Evolutionary conservation across 2,113 vertebrate species (phyloP).

Genomic region (Gallinago undulata): DNA sequence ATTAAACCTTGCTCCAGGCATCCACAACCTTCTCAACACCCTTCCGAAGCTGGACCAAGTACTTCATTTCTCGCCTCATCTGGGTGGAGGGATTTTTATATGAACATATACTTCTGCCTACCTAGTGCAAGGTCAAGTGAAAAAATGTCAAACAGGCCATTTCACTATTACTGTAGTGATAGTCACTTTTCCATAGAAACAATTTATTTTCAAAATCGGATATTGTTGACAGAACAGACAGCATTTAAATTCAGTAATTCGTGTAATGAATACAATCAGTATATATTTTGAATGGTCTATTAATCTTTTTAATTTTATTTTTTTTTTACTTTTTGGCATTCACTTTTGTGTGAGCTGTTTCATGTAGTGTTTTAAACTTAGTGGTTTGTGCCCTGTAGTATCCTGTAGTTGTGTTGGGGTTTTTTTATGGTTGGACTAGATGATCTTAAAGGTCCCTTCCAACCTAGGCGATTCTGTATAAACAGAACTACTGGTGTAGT

Average conservation of each 20-base stretch:
- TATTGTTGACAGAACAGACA: neutral
- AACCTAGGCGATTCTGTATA: neutral
- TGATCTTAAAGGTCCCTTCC: no score
- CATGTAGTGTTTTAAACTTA: neutral
- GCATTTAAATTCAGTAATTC: neutral
- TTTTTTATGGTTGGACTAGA: no score
- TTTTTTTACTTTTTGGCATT: neutral
- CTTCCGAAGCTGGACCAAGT: neutral
- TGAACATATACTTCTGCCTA: neutral
- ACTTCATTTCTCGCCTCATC: neutral
- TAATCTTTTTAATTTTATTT: neutral
- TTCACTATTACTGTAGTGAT: neutral
- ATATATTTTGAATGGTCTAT: neutral
- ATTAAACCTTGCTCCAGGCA: neutral
- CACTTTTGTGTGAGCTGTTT: neutral
- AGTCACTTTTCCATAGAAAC: neutral
- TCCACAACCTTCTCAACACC: neutral
- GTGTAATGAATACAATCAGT: neutral
- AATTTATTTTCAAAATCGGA: neutral
- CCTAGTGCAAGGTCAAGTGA: neutral
- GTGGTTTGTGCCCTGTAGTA: neutral
- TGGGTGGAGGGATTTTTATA: neutral
- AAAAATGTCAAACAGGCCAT: neutral
- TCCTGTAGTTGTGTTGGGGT: neutral
- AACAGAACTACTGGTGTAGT: neutral